Evolutionary conservation across 2,113 vertebrate species (phyloP).

Genomic region (Callionymus lyra): DNA sequence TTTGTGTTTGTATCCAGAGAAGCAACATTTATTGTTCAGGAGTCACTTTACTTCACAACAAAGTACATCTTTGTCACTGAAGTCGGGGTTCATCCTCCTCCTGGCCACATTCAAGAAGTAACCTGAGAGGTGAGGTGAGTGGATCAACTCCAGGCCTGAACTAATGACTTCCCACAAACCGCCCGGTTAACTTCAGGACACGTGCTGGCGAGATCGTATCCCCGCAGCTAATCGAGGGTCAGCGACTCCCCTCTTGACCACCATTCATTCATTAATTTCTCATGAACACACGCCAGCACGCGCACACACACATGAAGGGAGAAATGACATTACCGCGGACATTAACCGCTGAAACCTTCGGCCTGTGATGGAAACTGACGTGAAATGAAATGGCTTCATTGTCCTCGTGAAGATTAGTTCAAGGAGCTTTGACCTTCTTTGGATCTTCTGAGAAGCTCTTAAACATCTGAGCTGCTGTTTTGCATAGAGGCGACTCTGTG

Average conservation of each 20-base stretch:
- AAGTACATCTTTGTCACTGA: too few relatives aligned
- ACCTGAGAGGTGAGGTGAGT: constrained; percentile 31
- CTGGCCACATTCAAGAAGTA: too few relatives aligned
- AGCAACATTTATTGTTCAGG: too few relatives aligned
- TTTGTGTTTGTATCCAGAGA: too few relatives aligned
- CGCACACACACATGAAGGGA: constrained; percentile 1
- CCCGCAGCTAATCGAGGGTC: constrained; percentile 45
- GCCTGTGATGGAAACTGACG: constrained; percentile 18
- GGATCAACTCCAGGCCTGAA: constrained; percentile 8
- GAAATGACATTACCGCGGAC: constrained; percentile 27
- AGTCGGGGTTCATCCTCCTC: too few relatives aligned
- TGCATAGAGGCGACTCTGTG: constrained; percentile 51
- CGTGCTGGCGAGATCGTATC: constrained; percentile 38
- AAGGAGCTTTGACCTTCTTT: constrained; percentile 49
- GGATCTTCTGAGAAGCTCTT: constrained; percentile 55
- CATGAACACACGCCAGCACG: constrained; percentile 6
- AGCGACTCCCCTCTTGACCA: constrained; percentile 16
- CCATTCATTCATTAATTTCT: neutral
- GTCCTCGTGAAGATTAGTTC: constrained; percentile 48
- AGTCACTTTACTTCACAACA: too few relatives aligned
- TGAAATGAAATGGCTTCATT: constrained; percentile 56
- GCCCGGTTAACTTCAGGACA: constrained; percentile 41
- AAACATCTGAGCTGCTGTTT: constrained; percentile 47
- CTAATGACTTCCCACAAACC: constrained; percentile 42
- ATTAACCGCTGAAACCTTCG: constrained; percentile 36